Base-by-base conservation (phyloP, 2,797 vertebrate species). In the Remorina albescens region DNA sequence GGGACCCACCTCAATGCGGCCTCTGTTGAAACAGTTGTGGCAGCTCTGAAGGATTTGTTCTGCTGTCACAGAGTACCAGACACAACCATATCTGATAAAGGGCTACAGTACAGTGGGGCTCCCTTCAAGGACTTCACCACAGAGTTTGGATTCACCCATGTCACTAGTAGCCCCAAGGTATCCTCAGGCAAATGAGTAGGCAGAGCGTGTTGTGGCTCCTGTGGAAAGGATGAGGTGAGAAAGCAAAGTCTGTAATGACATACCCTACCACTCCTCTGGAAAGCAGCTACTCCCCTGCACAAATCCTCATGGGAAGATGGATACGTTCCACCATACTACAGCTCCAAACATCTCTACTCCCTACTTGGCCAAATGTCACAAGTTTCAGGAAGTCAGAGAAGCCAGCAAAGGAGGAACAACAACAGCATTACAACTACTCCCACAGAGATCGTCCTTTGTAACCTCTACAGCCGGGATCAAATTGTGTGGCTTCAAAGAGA, bases 281-380 rank as follows among this genome's bases (percentile, higher is more conserved):
- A n/a, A 58, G 39, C 25, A 37, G 65, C n/a, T 82, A 70, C n/a
- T 82, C 80, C 1, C 72, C 79, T 3, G 47, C 72, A 23, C 74
- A 78, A 25, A 49, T 78, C 9, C 57, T 78, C 19, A 76, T 83
- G 71, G 74, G 74, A n/a, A 81, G 81, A 75, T 44, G 63, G 28
- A 54, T 32, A 2, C 37, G 37, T 13, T 39, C 37, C 12, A 39
- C 37, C 37, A 39, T 39, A 39, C 37, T 13, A 39, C 37, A 39
- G 37, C 37, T 39, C 37, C 37, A 11, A 39, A 39, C 37, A 15
- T 13, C 11, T 39, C 37, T 39, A 39, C 37, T 2, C 11, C 37
- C 37, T 39, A 11, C 11, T 15, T 39, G 37, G 37, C 37, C 37
- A 11, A 12, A 39, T 13, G 37, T 39, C 37, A 15, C 2, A 39